Conservation (phyloP, 2,888 invertebrate species). For the Noctua janthina region DNA sequence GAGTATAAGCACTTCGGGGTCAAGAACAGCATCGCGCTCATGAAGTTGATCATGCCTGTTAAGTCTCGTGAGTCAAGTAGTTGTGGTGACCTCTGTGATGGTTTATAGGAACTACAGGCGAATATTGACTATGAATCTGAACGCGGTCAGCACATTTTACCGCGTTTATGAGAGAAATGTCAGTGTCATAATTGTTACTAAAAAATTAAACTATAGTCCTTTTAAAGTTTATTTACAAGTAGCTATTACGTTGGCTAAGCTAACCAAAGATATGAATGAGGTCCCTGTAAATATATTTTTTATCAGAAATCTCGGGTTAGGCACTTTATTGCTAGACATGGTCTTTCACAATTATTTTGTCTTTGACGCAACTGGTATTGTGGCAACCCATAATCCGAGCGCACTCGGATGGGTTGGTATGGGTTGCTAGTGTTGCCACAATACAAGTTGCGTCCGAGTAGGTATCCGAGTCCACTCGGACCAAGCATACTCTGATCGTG, state of each 20-base stretch:
- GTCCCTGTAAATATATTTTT: background rate
- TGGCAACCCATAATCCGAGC: too few relatives aligned
- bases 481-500: too few relatives aligned
- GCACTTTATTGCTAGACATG: background rate
- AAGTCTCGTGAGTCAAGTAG: constrained; percentile 76
- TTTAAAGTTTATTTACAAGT: background rate
- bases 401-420: too few relatives aligned
- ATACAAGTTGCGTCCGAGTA: too few relatives aligned
- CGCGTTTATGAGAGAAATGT: background rate
- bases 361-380: too few relatives aligned
- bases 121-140: background rate
- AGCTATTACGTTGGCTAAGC: background rate
- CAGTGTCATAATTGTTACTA: background rate
- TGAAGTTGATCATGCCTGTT: constrained; percentile 79
- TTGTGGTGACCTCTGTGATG: background rate
- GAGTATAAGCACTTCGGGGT: constrained; percentile 85
- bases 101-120: background rate
- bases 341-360: too few relatives aligned
- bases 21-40: constrained; percentile 78
- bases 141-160: background rate
- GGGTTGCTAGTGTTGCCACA: too few relatives aligned
- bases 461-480: too few relatives aligned
- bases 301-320: background rate
- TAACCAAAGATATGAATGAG: background rate
- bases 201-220: background rate